Evolutionary conservation across 2,797 vertebrate genomes (phyloP), one percentile per base, ranked within the genome.

Genomic region (Eidolon dupreanum): DNA sequence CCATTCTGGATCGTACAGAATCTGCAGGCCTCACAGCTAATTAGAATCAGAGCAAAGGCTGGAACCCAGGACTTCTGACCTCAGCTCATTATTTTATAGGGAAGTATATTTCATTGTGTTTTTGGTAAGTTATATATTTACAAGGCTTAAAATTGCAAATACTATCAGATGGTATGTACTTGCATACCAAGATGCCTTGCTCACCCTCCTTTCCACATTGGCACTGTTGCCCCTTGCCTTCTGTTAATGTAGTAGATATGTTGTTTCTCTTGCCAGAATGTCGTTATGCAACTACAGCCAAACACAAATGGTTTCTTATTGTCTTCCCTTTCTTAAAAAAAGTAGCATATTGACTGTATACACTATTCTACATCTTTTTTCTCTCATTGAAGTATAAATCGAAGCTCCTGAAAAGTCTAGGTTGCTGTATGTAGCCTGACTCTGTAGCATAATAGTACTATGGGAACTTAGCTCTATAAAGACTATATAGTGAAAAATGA

Each of bases 181-280:
- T 74, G 7, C 6, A 8, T 8, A 41, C 3, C 5, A 31, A 79
- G 85, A 49, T 66, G 10, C 22, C 53, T 38, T 90, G 38, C 55
- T 63, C 22, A 22, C 1, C 26, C 1, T n/a, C 46, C 22, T 26
- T 1, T 53, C 13, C 2, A 0, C 5, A 2, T 19, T 33, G 2
- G 36, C 16, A 8, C n/a, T 73, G 16, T 55, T n/a, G 31, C 22
- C 28, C 28, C 53, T 77, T 31, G 10, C 49, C 51, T 53, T 49
- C 17, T 22, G 8, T 63, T 77, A 57, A 59, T 31, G 0, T 33
- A 2, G 53, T 41, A 38, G 20, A 9, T 49, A 7, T 65, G 38
- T 61, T 59, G 6, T 65, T 59, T 66, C 22, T 84, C 49, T 49
- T 79, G 49, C 38, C 28, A 38, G 83, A 65, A n/a, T 65, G 46